Base-by-base conservation (phyloP, 2,113 vertebrate species). In the Octodon degus region DNA sequence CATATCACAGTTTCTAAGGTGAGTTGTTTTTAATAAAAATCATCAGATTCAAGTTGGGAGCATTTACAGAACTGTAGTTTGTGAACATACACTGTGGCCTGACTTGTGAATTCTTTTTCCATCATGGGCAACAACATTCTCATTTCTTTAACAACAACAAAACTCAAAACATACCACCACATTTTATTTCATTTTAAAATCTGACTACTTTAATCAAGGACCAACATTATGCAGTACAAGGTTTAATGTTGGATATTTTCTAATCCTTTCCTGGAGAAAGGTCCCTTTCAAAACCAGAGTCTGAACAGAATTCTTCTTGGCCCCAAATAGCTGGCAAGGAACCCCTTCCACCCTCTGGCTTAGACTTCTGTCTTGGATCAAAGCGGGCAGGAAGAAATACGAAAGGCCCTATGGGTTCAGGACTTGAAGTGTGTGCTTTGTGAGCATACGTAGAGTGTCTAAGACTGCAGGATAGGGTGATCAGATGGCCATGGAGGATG, bases 41-140 rank as follows among this genome's bases (percentile, higher is more conserved):
- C 30, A n/a, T 91, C 63, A 84, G 37, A 94, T 86, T 58, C 0
- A 8, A 94, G 63, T 32, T 34, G 25, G 19, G 25, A 22, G 37
- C 43, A 22, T 63, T 34, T 77, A n/a, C 2, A 90, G 84, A 91
- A 34, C 80, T 83, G 92, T 62, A 55, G 20, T 53, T 67, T 50
- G 76, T 85, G 65, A 12, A 77, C 14, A n/a, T 80, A 86, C 17
- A 94, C 53, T 70, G 67, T 89, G 81, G 67, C 74, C 68, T 85
- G 58, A 94, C 82, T 60, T 88, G 93, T 58, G 87, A 94, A 86
- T 90, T 91, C 27, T 90, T 96, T 96, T 95, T 34, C 95, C 67
- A 88, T 76, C 47, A 72, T n/a, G 55, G 79, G 87, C 84, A 89
- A 96, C 91, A 85, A 70, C 74, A 62, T 83, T 89, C 89, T 97